Percentiles rank a stretch among this genome's conserved stretches.
phyloP scores from a whole-genome alignment of 2,888 invertebrate species.

The Lycophotia porphyrea region DNA sequence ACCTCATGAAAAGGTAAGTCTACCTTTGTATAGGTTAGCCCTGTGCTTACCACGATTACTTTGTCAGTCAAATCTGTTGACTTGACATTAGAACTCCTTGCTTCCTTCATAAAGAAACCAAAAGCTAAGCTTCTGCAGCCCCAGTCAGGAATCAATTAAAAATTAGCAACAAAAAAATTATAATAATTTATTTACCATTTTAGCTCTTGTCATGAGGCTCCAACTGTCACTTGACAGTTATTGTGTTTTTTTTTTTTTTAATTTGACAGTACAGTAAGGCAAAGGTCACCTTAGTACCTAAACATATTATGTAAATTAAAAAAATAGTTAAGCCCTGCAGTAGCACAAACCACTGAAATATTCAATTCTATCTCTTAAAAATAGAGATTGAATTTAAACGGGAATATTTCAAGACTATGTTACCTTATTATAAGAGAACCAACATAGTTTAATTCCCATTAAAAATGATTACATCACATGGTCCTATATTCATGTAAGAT shows the following conservation, averaged over 20 bases:
- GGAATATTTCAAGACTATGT: not conserved
- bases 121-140: not conserved
- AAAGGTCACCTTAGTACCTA: not conserved
- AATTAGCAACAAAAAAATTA: not conserved
- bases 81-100: conserved; percentile 5
- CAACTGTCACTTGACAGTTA: conserved; percentile 5
- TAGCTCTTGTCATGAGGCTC: not conserved
- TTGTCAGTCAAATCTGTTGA: conserved; percentile 40
- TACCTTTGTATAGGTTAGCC: conserved; percentile 65
- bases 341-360: not conserved
- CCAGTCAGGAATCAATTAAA: not conserved
- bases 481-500: conserved; percentile 58
- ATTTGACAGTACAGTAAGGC: no score
- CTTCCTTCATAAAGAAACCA: not conserved
- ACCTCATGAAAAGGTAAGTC: conserved; percentile 85
- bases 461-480: conserved; percentile 61
- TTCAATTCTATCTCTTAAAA: not conserved
- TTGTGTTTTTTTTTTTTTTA: not conserved
- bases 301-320: not conserved
- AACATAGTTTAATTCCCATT: conserved; percentile 41
- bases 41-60: conserved; percentile 7
- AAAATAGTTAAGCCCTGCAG: not conserved
- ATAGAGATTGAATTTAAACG: not conserved
- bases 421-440: not conserved
- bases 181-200: not conserved